These are phyloP conservation scores for Tortricodes alternella DNA, from an alignment of 2,888 invertebrate species.

Conservation along the genomic window DNA sequence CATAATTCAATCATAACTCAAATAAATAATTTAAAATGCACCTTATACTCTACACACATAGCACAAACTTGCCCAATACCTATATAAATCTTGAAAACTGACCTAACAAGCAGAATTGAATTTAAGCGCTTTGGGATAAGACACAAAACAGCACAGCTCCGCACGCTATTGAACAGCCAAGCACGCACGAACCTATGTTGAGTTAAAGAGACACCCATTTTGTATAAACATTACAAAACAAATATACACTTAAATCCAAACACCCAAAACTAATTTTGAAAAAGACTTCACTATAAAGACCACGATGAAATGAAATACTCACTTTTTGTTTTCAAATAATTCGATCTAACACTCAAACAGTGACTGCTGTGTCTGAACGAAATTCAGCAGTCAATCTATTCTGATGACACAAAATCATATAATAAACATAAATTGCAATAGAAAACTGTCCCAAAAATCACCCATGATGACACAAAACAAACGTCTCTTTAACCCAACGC, in stretches of 20 bases:
- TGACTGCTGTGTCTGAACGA: too few relatives aligned
- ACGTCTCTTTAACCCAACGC: constrained; percentile 3
- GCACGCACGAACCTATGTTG: constrained; percentile 24
- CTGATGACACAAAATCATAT: too few relatives aligned
- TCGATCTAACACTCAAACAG: too few relatives aligned
- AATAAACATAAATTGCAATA: too few relatives aligned
- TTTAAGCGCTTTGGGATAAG: constrained; percentile 5
- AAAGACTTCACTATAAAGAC: too few relatives aligned
- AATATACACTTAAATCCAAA: too few relatives aligned
- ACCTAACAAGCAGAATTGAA: not conserved
- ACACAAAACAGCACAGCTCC: constrained; percentile 21
- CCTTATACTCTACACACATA: not conserved
- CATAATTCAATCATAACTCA: not conserved
- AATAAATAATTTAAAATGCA: not conserved
- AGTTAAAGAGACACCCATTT: constrained; percentile 6
- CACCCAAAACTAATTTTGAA: too few relatives aligned
- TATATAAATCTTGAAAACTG: not conserved
- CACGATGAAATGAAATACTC: too few relatives aligned
- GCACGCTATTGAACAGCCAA: constrained; percentile 28
- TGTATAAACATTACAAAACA: too few relatives aligned
- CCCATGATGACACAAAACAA: not conserved
- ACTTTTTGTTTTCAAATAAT: too few relatives aligned
- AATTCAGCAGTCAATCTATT: too few relatives aligned
- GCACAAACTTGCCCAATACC: not conserved
- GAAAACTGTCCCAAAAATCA: too few relatives aligned